Evolutionary conservation across 2,888 invertebrate species (phyloP), one percentile per base, ranked within the genome.

Genomic region (Neelides folsomi): DNA sequence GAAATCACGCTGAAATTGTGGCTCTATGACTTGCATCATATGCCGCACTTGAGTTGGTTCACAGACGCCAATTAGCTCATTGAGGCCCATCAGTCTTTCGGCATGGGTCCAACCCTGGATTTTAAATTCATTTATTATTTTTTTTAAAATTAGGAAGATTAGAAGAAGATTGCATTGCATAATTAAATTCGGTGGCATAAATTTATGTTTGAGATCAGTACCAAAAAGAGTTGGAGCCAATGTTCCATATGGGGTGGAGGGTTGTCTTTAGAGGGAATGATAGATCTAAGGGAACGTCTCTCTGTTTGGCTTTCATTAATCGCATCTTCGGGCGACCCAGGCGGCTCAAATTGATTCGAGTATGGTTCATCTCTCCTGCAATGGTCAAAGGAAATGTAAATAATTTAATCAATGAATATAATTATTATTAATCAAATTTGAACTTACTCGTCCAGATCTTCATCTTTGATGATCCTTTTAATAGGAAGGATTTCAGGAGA

Each of bases 21-120:
- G 97, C 71, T 97, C 95, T 59, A 98, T 97, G 18, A 93, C 83
- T 71, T 89, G 85, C 88, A 95, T 93, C 86, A 98, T 87, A 71
- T 95, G 89, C 27, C 94, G 82, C 6, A 94, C 90, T 72, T 95
- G 90, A 45, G 86, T 85, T 0, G 90, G 85, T 62, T 90, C 88
- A 72, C 94, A 94, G 50, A 80, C 77, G 56, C 81, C 83, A 56
- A 95, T 92, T 59, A 97, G 75, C 62, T 86, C 83, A 69, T 92
- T 88, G 53, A 95, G 80, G 1, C 93, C 94, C 68, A 86, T 74
- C 65, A 89, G 78, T 64, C 92, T 78, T 71, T 94, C 92, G 1
- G 82, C 81, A 67, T 89, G 86, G 8, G 86, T 82, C 94, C 93
- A 94, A 58, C 76, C 76, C 79, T 81, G 67, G 4, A 68, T 66